Evolutionary conservation across 2,888 invertebrate species (phyloP).

Genomic region (Orthosia gracilis): DNA sequence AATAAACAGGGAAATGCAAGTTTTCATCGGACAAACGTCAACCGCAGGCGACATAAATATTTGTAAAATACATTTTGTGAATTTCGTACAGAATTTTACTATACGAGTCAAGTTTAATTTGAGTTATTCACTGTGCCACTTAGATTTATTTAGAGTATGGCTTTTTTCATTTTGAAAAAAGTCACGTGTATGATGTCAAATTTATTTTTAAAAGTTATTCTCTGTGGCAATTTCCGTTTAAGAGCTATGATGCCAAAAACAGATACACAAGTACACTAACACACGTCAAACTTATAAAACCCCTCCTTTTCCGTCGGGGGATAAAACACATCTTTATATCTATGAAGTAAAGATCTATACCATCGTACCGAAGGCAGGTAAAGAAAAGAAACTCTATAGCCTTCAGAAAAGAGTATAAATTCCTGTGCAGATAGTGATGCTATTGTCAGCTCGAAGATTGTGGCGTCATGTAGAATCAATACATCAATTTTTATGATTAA

Average conservation of each 20-base stretch:
- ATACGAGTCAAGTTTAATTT: neutral
- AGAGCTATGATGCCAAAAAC: too few relatives aligned
- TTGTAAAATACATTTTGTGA: slow-evolving; percentile 1
- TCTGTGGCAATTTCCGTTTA: neutral
- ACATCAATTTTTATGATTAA: slow-evolving; percentile 75
- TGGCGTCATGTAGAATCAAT: slow-evolving; percentile 73
- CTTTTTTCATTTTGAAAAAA: neutral
- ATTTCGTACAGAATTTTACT: neutral
- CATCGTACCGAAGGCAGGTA: neutral
- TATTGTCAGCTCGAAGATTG: slow-evolving; percentile 60
- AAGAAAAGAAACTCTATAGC: neutral
- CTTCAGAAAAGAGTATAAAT: neutral
- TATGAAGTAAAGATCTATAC: neutral
- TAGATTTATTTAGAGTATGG: neutral
- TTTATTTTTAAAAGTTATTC: neutral
- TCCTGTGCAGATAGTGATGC: slow-evolving; percentile 21
- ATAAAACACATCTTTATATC: neutral
- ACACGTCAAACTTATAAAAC: too few relatives aligned
- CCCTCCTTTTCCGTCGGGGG: too few relatives aligned
- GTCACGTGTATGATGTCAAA: neutral
- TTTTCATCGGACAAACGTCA: neutral
- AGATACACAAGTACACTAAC: too few relatives aligned
- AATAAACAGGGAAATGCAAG: slow-evolving; percentile 2
- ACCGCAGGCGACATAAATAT: slow-evolving; percentile 5
- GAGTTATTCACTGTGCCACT: neutral